Evolutionary conservation across 2,113 vertebrate genomes (phyloP).

Genomic region (Vombatus ursinus): DNA sequence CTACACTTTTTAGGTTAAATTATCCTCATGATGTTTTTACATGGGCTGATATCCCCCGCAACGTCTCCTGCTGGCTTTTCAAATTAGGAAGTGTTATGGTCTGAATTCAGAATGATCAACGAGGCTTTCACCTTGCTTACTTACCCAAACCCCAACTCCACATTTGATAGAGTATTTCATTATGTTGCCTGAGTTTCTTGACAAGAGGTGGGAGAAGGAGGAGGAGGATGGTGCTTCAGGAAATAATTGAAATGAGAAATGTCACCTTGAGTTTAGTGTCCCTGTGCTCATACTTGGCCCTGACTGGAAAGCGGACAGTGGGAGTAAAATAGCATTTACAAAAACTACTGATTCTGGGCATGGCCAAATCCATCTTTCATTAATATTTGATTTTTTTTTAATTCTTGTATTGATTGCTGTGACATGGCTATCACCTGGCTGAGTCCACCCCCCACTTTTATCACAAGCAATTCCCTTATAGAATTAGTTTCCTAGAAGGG

Average conservation of each 20-base stretch:
- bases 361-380: constrained; percentile 48
- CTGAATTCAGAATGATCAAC: constrained; percentile 17
- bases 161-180: constrained; percentile 58
- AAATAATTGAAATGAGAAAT: constrained; percentile 75
- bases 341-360: constrained; percentile 23
- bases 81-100: constrained; percentile 17
- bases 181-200: constrained; percentile 54
- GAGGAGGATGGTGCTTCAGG: constrained; percentile 46
- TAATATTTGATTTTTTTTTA: constrained; percentile 55
- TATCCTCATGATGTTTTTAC: constrained; percentile 19
- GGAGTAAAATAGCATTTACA: constrained; percentile 56
- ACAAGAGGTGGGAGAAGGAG: constrained; percentile 55
- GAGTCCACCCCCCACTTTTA: constrained; percentile 39
- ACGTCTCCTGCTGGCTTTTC: not conserved
- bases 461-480: constrained; percentile 67
- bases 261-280: constrained; percentile 60
- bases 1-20: constrained; percentile 28
- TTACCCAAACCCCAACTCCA: constrained; percentile 25
- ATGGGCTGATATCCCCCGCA: not conserved
- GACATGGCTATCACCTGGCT: constrained; percentile 55
- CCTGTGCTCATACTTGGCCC: constrained; percentile 21
- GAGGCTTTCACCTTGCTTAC: constrained; percentile 7
- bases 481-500: constrained; percentile 67
- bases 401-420: constrained; percentile 19
- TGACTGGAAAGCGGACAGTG: constrained; percentile 23